Conservation (phyloP, 2,888 invertebrate genomes). For the Chrysotoxum bicinctum region DNA sequence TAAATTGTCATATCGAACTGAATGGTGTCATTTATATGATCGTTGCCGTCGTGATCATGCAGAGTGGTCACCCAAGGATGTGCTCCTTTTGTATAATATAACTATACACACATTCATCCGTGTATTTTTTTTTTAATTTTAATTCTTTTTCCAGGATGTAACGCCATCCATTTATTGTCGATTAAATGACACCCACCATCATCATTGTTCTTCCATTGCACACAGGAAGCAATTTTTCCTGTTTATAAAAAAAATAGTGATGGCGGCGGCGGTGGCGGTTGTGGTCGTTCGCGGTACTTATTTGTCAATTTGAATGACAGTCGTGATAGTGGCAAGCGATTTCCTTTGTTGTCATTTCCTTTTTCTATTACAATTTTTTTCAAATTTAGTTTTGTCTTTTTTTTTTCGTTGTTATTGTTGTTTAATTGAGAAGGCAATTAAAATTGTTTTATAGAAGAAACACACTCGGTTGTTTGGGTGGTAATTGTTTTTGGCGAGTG, state of each 20-base stretch:
- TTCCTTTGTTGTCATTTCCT: slow-evolving; percentile 73
- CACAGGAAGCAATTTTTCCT: slow-evolving; percentile 72
- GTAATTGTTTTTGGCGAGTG: neutral
- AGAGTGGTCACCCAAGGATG: slow-evolving; percentile 58
- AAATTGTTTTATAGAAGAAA: slow-evolving; percentile 36
- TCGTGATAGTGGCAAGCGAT: slow-evolving; percentile 70
- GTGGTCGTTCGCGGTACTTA: slow-evolving; percentile 52
- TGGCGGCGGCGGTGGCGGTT: neutral
- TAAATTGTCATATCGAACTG: slow-evolving; percentile 51
- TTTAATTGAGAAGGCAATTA: slow-evolving; percentile 44
- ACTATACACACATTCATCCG: neutral
- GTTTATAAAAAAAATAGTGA: slow-evolving; percentile 45
- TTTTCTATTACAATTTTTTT: slow-evolving; percentile 48
- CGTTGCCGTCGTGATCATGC: neutral
- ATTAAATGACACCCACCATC: slow-evolving; percentile 60
- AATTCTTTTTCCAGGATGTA: slow-evolving; percentile 66
- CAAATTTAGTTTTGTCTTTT: slow-evolving; percentile 20
- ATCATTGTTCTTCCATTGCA: slow-evolving; percentile 29
- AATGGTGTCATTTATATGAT: slow-evolving; percentile 58
- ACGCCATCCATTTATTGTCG: slow-evolving; percentile 66
- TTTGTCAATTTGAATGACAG: slow-evolving; percentile 71
- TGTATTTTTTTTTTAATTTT: neutral
- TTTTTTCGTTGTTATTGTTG: slow-evolving; percentile 13
- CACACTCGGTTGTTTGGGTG: neutral
- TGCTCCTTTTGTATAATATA: neutral